Conservation (phyloP, 2,797 vertebrate species). For the Gorsachius magnificus region DNA sequence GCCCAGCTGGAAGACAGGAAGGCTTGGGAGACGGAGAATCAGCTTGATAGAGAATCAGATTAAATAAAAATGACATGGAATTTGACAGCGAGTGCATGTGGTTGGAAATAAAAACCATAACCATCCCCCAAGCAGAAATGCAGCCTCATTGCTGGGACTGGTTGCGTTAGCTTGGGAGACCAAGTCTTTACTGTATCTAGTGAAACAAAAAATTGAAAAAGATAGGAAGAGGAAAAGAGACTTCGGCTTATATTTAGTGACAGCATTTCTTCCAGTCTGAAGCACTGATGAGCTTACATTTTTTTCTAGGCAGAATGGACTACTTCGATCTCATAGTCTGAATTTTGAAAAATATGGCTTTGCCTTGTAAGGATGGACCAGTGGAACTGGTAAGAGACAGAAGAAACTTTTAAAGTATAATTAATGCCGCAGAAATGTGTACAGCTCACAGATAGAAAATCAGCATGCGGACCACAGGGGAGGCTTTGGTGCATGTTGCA, state of each 20-base stretch:
- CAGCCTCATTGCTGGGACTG: slow-evolving; percentile 5
- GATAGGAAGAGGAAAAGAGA: neutral
- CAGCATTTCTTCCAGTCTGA: slow-evolving; percentile 27
- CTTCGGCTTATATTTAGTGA: neutral
- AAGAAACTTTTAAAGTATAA: neutral
- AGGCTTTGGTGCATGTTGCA: neutral
- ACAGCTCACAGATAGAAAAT: neutral
- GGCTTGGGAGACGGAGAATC: slow-evolving; percentile 29
- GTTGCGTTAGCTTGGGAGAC: neutral
- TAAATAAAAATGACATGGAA: slow-evolving; percentile 50
- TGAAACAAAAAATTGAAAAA: neutral
- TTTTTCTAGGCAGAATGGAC: neutral
- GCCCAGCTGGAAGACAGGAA: slow-evolving; percentile 53
- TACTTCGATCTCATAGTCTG: neutral
- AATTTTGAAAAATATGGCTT: neutral
- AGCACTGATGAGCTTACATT: neutral
- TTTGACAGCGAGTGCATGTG: neutral
- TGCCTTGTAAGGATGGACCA: neutral
- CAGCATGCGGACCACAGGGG: neutral
- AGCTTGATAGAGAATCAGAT: slow-evolving; percentile 49
- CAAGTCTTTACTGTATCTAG: neutral
- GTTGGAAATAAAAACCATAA: neutral
- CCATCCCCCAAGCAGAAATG: slow-evolving; percentile 1
- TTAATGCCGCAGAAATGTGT: neutral
- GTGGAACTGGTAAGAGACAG: neutral